Evolutionary conservation across 2,888 invertebrate species (phyloP).

Genomic region (Agriopis aurantiaria): DNA sequence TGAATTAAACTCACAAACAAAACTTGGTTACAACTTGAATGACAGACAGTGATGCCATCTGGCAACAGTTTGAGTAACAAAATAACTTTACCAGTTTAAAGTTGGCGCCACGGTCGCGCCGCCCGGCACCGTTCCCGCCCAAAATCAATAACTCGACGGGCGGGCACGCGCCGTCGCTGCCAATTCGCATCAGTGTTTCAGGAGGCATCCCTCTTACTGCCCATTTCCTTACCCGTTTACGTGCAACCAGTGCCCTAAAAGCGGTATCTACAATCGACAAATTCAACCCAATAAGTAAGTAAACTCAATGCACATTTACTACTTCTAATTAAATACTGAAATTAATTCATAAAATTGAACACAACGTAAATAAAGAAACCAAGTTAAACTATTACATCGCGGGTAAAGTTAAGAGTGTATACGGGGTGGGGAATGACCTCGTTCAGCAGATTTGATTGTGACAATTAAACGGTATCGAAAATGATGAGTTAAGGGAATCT

Average conservation of each 20-base stretch:
- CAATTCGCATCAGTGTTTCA: slow-evolving; percentile 75
- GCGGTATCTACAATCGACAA: slow-evolving; percentile 62
- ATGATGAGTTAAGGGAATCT: neutral
- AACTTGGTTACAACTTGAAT: neutral
- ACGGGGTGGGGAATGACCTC: slow-evolving; percentile 71
- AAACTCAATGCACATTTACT: slow-evolving; percentile 32
- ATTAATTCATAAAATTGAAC: slow-evolving; percentile 32
- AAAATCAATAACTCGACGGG: slow-evolving; percentile 74
- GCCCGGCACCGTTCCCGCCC: slow-evolving; percentile 71
- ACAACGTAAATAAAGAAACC: slow-evolving; percentile 4
- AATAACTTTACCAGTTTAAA: slow-evolving; percentile 37
- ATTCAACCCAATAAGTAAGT: slow-evolving; percentile 68
- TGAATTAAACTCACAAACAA: too few relatives aligned
- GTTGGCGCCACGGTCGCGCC: slow-evolving; percentile 61
- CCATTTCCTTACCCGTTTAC: slow-evolving; percentile 68
- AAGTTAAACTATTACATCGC: slow-evolving; percentile 58
- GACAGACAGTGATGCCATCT: slow-evolving; percentile 63
- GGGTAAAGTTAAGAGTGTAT: slow-evolving; percentile 63
- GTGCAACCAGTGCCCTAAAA: slow-evolving; percentile 71
- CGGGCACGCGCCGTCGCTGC: slow-evolving; percentile 75
- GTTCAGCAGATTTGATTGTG: slow-evolving; percentile 53
- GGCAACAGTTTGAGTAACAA: slow-evolving; percentile 38
- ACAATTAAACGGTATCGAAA: slow-evolving; percentile 35
- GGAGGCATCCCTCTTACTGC: slow-evolving; percentile 71
- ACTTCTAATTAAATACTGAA: neutral